Base-by-base conservation (phyloP, 2,888 invertebrate species). In the Orchesella flavescens region DNA sequence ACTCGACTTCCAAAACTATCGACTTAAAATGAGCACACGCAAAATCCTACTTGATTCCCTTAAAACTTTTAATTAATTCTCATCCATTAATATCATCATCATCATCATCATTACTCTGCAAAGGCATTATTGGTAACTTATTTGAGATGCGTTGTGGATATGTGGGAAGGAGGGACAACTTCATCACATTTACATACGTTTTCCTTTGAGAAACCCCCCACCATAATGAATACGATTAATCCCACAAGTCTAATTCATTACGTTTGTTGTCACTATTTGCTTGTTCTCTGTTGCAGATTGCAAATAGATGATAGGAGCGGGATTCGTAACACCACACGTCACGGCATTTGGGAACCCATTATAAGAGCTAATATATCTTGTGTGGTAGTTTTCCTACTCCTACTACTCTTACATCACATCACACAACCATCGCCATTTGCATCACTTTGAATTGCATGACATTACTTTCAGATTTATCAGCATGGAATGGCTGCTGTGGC, bases 201-300 rank as follows among this genome's bases (percentile, higher is more conserved):
- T 34, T 43, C 73, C 73, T 34, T 34, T 34, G 34, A 13, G 17
- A 66, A 59, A 73, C 46, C n/a, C 55, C 55, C 71, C 73, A 72
- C 72, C 68, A 69, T 81, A 81, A 81, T 81, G 81, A 69, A 57
- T 57, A 74, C 81, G 76, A 82, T 82, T 82, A 82, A 82, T 82
- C 82, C 82, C 82, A 71, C 71, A 68, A 75, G 75, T 57, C 71
- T 82, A 82, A 82, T 82, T 24, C 81, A 74, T 81, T 81, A 81
- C 59, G 43, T 82, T 76, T 65, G 59, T 75, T 75, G 73, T 73
- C 73, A 73, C 73, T 44, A 73, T 46, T 34, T 34, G 34, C 34
- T 34, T 34, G 34, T 34, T 73, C 73, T 10, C 55, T 43, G 23
- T 53, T 21, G 49, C 21, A 23, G 23, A 72, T 55, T 57, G 17